Evolutionary conservation across 2,888 invertebrate genomes (phyloP), one percentile per base, ranked within the genome.

Genomic region (Drosophila buzzatii): DNA sequence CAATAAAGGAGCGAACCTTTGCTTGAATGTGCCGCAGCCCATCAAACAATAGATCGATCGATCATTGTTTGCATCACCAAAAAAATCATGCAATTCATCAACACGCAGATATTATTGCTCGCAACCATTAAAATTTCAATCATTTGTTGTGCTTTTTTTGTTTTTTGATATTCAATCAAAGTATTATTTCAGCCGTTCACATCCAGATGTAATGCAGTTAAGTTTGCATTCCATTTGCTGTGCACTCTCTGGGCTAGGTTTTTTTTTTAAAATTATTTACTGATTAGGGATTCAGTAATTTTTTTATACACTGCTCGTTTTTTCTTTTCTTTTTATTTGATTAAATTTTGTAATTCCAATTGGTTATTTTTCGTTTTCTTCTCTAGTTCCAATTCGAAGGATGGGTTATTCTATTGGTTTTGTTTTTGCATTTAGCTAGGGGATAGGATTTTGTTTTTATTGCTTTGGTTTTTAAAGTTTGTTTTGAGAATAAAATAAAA

Each of bases 91-190:
- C 90, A 86, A 79, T 85, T 84, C 84, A 92, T 92, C 93, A 93
- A 92, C 93, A 93, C 93, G 91, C 93, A 93, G 91, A 93, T 93
- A 93, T 93, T 93, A 93, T 93, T 93, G 92, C 93, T 93, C 93
- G 93, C 93, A 93, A 90, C 93, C 93, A 92, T 86, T 73, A 70
- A 70, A 85, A 81, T 67, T 70, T 79, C 74, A 70, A 69, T 79
- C 73, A 41, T 66, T 42, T 49, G 49, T 33, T 49, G 31, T 49
- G 10, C 18, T 49, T 33, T 23, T 16, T 10, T 33, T 8, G 7
- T 56, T 76, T 61, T 65, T 79, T 72, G 58, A 76, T 79, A 72
- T 18, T 73, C 67, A 55, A 73, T 80, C 71, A 67, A 71, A 72
- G 1, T 45, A 27, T n/a, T 16, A 20, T n/a, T 16, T 70, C 70